A percentile compares a stretch with the other conserved stretches of the same genome.
These are phyloP conservation scores for Latrodectus geometricus DNA, from an alignment of 1,140 invertebrate species.

Conservation along the genomic window DNA sequence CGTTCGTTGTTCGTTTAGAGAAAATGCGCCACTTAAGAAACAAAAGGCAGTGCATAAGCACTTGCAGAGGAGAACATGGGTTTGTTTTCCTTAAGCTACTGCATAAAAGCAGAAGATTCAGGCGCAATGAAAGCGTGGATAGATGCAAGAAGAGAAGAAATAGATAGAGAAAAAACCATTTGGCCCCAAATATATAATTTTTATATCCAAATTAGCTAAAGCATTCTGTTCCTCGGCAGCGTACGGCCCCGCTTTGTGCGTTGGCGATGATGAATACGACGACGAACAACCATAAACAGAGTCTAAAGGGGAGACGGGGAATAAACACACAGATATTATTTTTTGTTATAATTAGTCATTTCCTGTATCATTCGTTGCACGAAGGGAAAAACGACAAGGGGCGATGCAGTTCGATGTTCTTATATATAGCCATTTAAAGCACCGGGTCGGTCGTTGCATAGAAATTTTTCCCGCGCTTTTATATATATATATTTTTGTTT, in stretches of 20 bases:
- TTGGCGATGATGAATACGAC: conserved; percentile 31
- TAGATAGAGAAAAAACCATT: not conserved
- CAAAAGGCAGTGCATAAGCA: not conserved
- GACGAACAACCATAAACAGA: conserved; percentile 17
- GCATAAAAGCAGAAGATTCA: not conserved
- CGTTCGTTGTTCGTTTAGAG: conserved; percentile 33
- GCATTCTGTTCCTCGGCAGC: conserved; percentile 49
- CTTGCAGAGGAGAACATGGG: too few relatives aligned
- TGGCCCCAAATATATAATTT: not conserved
- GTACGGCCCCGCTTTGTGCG: conserved; percentile 52
- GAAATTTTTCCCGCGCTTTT: conserved; percentile 6
- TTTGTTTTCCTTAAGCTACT: not conserved
- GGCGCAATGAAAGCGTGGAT: not conserved
- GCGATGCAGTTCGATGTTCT: conserved; percentile 39
- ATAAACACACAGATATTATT: conserved; percentile 13
- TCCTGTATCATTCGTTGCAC: conserved; percentile 48
- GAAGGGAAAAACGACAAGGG: conserved; percentile 11
- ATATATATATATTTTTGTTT: not conserved
- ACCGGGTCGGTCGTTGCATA: conserved; percentile 37
- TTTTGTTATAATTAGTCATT: not conserved
- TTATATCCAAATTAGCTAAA: conserved; percentile 23
- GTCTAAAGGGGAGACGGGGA: conserved; percentile 10
- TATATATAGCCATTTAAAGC: conserved; percentile 22
- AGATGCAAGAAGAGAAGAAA: not conserved
- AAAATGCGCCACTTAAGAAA: not conserved